phyloP scores from a whole-genome alignment of 2,888 invertebrate species.

The Stomorhina lunata region DNA sequence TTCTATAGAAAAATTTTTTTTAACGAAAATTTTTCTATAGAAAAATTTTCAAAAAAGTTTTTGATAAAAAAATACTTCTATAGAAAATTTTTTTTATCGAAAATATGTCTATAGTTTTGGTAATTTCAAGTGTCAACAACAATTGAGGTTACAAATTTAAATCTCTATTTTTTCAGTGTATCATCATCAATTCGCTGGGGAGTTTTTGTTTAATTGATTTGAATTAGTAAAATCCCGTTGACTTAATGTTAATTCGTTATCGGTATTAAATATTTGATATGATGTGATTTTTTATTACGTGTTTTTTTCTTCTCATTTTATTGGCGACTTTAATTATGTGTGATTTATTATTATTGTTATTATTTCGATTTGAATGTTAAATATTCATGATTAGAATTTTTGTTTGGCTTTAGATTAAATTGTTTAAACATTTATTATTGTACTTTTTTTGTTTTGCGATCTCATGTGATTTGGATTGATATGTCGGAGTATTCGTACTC shows the following conservation, averaged over 20 bases:
- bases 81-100: too few species aligned
- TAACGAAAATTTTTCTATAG: too few species aligned
- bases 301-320: background rate
- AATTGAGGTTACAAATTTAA: too few species aligned
- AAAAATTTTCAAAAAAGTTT: too few species aligned
- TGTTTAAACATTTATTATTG: background rate
- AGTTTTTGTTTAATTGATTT: background rate
- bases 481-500: background rate
- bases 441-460: background rate
- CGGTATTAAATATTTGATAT: background rate
- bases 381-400: background rate
- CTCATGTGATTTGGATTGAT: conserved; percentile 33
- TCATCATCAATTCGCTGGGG: background rate
- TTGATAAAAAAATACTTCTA: too few species aligned
- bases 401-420: background rate
- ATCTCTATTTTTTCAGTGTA: background rate
- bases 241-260: background rate
- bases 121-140: too few species aligned
- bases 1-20: too few species aligned
- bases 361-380: conserved; percentile 1
- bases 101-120: too few species aligned
- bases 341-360: background rate
- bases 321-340: background rate
- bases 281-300: background rate
- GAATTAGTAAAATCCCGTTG: background rate